phyloP scores from a whole-genome alignment of 2,797 vertebrate species.

The Acanthurus leucopareius region DNA sequence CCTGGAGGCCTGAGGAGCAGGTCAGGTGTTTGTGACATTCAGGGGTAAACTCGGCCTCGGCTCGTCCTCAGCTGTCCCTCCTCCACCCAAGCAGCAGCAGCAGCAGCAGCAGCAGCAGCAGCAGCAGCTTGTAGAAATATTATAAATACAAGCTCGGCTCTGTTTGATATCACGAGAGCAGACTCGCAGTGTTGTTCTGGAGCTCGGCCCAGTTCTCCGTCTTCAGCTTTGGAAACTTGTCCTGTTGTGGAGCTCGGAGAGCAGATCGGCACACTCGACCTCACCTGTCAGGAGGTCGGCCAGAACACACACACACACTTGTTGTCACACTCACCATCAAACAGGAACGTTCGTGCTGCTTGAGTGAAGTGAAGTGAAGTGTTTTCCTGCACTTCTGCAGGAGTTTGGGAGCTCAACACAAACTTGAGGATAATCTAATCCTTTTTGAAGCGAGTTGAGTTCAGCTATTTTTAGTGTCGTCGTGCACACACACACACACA shows the following conservation, averaged over 20 bases:
- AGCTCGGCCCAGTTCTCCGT: slow-evolving; percentile 71
- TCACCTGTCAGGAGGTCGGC: slow-evolving; percentile 41
- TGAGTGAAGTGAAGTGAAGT: not conserved
- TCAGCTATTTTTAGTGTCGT: slow-evolving; percentile 35
- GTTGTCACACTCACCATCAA: not conserved
- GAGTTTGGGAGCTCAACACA: slow-evolving; percentile 9
- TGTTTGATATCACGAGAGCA: slow-evolving; percentile 71
- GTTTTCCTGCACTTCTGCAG: slow-evolving; percentile 4
- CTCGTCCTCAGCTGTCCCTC: slow-evolving; percentile 14
- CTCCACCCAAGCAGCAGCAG: not conserved
- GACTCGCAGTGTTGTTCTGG: slow-evolving; percentile 62
- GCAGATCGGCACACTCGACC: slow-evolving; percentile 59
- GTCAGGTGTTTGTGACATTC: slow-evolving; percentile 38
- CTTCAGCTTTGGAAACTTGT: slow-evolving; percentile 73
- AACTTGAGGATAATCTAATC: slow-evolving; percentile 8
- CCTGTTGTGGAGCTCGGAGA: slow-evolving; percentile 58
- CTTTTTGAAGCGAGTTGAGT: not conserved
- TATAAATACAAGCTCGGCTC: slow-evolving; percentile 57
- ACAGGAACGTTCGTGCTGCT: too few species aligned
- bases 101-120: slow-evolving; percentile 7
- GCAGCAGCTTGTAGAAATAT: slow-evolving; percentile 47
- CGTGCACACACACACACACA: slow-evolving; percentile 7
- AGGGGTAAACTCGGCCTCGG: slow-evolving; percentile 20
- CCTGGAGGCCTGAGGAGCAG: slow-evolving; percentile 39
- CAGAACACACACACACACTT: slow-evolving; percentile 49